Evolutionary conservation across 1,140 invertebrate genomes (phyloP), one percentile per base, ranked within the genome.

Genomic region (Oncopodura yosiiana): DNA sequence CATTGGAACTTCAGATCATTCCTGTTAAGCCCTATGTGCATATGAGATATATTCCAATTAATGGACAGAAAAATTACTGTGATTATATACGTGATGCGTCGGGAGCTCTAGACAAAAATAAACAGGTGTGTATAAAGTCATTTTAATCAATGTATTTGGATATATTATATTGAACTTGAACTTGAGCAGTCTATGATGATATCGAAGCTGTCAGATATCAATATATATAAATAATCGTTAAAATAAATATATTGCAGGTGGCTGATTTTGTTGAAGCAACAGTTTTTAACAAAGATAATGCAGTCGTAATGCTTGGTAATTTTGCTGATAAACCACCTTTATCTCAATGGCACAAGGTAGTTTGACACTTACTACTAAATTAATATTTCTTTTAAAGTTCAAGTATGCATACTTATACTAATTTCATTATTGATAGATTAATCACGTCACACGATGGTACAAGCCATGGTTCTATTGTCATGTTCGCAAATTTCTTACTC

Each of bases 381-480:
- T n/a, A n/a, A n/a, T n/a, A n/a, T n/a, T n/a, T n/a, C n/a, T n/a
- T n/a, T n/a, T n/a, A n/a, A n/a, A n/a, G n/a, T n/a, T n/a, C n/a
- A 18, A 41, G 9, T 41, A 9, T 41, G 18, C 9, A 73, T 64
- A 67, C 69, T 12, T 68, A 75, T 61, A 66, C 67, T 14, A 53
- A 19, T 41, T 58, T 27, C 37, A 60, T 65, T 29, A 56, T 26
- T 41, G 66, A 6, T 44, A 73, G 64, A 67, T 77, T 16, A 78
- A 78, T 60, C 60, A 71, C 37, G 57, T 77, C 9, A 67, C 73
- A 9, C 62, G 58, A 18, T 78, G 75, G 72, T 77, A 75, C 64
- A 78, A 78, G 61, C 77, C 77, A 5, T 78, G 79, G 79, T 82
- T 81, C 65, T 82, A 78, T 67, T 79, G 78, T 58, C 77, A 82